A percentile compares a stretch with the other conserved stretches of the same genome.
These are phyloP conservation scores for Perizoma flavofasciatum DNA, from an alignment of 2,888 invertebrate genomes.

Conservation along the genomic window DNA sequence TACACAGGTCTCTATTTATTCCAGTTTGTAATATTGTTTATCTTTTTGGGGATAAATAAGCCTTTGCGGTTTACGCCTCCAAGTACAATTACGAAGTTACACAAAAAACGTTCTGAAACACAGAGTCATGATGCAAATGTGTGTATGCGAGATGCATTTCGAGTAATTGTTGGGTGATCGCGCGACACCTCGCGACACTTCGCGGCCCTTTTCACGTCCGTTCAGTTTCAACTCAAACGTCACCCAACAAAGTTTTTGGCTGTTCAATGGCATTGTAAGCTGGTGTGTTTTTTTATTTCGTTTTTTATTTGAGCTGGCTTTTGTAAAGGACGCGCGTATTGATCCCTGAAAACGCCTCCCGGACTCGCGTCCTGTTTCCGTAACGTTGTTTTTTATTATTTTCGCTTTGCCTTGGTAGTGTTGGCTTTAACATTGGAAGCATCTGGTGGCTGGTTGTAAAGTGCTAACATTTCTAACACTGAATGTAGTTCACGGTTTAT, in stretches of 20 bases:
- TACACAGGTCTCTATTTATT: too few relatives aligned
- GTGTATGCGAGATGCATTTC: constrained; percentile 73
- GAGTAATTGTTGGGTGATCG: constrained; percentile 75
- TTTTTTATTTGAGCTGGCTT: constrained; percentile 73
- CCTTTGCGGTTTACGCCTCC: too few relatives aligned
- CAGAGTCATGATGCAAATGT: constrained; percentile 35
- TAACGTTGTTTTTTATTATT: constrained; percentile 76
- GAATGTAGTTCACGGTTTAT: constrained; percentile 63
- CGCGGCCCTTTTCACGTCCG: constrained; percentile 64
- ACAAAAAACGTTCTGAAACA: not conserved
- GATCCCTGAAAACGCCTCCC: constrained; percentile 68
- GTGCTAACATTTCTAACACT: constrained; percentile 82
- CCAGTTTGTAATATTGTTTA: too few relatives aligned
- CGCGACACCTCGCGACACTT: constrained; percentile 65
- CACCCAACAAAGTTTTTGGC: constrained; percentile 78
- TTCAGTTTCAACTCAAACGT: constrained; percentile 51
- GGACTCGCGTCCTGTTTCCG: constrained; percentile 81
- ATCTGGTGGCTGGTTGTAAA: constrained; percentile 74
- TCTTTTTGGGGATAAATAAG: too few relatives aligned
- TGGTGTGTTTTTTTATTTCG: constrained; percentile 71
- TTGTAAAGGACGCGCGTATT: constrained; percentile 50
- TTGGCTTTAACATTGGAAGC: constrained; percentile 80
- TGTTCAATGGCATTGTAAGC: constrained; percentile 76
- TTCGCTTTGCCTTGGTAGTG: constrained; percentile 81
- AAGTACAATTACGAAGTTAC: not conserved